Evolutionary conservation across 2,888 invertebrate species (phyloP), one percentile per base, ranked within the genome.

Genomic region (Habroteleia sp.): DNA sequence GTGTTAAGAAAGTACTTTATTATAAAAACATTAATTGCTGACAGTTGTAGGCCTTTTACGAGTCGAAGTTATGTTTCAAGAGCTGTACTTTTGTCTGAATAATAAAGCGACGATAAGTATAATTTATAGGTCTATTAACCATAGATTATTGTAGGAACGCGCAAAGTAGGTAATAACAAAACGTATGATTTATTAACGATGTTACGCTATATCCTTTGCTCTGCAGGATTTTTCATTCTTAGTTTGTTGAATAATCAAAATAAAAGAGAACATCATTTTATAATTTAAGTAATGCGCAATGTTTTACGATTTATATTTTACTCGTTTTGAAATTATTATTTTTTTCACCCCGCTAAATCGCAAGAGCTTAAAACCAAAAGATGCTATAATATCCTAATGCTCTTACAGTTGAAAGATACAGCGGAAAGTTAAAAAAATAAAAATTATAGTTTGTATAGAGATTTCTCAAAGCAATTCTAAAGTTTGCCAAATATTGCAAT

Each of bases 41-140:
- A n/a, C n/a, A n/a, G n/a, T n/a, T n/a, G n/a, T 48, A 41, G 25
- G 50, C 25, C 41, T 25, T 52, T 52, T 35, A 48, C 2, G 41
- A 41, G 41, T 25, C 39, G 4, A 42, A 48, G 39, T 63, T 50
- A 46, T 10, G 37, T 42, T 27, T 46, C 13, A 31, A 39, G 56
- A 46, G 46, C 39, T 39, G 46, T 25, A 66, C 46, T 56, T 58
- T 7, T 50, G 41, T 42, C 58, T 68, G 41, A 48, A 68, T 58
- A 66, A 66, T 56, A 50, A 48, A 58, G 58, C 33, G 41, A 29
- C 20, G 39, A 50, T 66, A 66, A 66, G 66, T 48, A 48, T 68
- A 68, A 68, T 68, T 68, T 68, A 68, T 68, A 39, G 58, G 48
- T 58, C 68, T 68, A 58, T 68, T 68, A 68, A 68, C 48, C 58